Conservation (phyloP, 2,888 invertebrate species). For the Leptopilina syphax region DNA sequence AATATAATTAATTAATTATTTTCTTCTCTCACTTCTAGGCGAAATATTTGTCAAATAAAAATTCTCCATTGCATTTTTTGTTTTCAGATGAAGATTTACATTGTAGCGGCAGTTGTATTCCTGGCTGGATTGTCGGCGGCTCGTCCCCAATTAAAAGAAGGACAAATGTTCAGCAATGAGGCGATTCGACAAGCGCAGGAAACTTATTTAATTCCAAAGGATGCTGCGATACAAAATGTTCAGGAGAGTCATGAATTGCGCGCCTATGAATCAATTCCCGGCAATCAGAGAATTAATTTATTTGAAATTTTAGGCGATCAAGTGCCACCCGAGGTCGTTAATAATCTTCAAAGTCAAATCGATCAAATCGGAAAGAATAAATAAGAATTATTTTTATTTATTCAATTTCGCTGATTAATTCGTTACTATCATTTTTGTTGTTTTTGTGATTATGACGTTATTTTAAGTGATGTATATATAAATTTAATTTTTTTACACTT, state of each 20-base stretch:
- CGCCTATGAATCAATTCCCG: constrained; percentile 91
- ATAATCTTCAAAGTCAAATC: constrained; percentile 90
- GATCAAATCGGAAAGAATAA: constrained; percentile 87
- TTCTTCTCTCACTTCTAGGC: no score
- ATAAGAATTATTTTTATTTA: constrained; percentile 65
- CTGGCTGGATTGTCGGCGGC: constrained; percentile 79
- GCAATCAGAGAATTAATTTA: constrained; percentile 90
- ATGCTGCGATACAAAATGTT: constrained; percentile 91
- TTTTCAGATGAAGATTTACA: constrained; percentile 69
- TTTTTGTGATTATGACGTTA: constrained; percentile 50
- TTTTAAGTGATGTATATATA: constrained; percentile 42
- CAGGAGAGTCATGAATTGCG: constrained; percentile 92
- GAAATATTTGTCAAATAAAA: not conserved
- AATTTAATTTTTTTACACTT: constrained; percentile 50
- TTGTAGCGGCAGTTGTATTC: constrained; percentile 73
- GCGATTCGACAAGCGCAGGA: constrained; percentile 92
- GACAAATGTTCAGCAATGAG: constrained; percentile 89
- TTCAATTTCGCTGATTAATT: not conserved
- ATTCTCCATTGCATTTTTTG: constrained; percentile 28
- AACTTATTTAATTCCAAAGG: constrained; percentile 90
- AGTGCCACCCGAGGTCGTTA: constrained; percentile 91
- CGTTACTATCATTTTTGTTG: constrained; percentile 41
- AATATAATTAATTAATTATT: not conserved
- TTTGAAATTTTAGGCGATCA: constrained; percentile 90
- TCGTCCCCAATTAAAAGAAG: constrained; percentile 85